phyloP scores from a whole-genome alignment of 2,797 vertebrate genomes.

The Gymnopithys bicolor region DNA sequence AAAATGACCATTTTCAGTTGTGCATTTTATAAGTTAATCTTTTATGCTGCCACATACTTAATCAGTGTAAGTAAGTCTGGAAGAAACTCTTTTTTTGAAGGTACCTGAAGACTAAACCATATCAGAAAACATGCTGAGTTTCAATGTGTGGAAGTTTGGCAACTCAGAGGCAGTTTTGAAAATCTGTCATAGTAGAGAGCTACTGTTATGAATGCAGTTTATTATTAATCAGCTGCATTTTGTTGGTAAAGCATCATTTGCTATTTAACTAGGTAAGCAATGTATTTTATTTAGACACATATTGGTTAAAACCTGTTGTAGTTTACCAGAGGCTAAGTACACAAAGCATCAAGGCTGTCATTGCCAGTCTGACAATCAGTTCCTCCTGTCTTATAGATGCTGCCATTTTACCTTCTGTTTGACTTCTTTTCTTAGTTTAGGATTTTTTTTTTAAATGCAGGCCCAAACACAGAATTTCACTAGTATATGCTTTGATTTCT shows the following conservation, averaged over 20 bases:
- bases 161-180: background rate
- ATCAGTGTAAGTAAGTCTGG: background rate
- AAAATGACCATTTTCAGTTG: background rate
- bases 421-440: background rate
- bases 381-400: background rate
- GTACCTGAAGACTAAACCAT: background rate
- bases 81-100: background rate
- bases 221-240: background rate
- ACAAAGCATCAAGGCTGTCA: background rate
- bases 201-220: background rate
- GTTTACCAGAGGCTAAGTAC: background rate
- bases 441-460: background rate
- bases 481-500: background rate
- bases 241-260: background rate
- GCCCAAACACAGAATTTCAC: background rate
- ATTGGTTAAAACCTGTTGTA: background rate
- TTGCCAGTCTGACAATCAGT: background rate
- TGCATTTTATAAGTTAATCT: background rate
- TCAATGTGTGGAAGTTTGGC: background rate
- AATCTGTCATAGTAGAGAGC: background rate
- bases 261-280: background rate
- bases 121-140: background rate
- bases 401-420: background rate
- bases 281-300: background rate
- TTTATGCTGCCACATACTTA: background rate